Evolutionary conservation across 2,113 vertebrate genomes (phyloP), one percentile per base, ranked within the genome.

Genomic region (Poecilia latipinna): DNA sequence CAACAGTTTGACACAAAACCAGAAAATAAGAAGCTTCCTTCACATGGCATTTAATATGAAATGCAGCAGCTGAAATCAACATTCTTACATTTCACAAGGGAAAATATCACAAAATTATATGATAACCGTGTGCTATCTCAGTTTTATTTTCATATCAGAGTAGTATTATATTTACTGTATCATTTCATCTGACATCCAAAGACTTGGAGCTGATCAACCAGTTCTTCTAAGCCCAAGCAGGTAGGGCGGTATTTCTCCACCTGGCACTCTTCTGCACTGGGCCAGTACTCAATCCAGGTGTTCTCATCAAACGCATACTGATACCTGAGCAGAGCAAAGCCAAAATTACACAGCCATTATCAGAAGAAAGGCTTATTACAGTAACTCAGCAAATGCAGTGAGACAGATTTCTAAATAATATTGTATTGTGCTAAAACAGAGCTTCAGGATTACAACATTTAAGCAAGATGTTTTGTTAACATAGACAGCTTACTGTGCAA

Each of bases 231-330:
- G 15, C 87, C 84, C 26, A 35, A 15, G 67, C 87, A 89, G 42
- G 11, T 12, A 6, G 0, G 0, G 12, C 0, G 63, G 72, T 74
- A 12, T 3, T 63, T 1, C 0, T 1, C 4, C 35, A 8, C 68
- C 15, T 84, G 78, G 26, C 83, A 84, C 65, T 93, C 90, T 7
- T 17, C 10, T 1, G 1, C 0, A 42, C 82, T 84, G 6, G 92
- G 92, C 90, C 90, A 92, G 82, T 88, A 91, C 79, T 93, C 92
- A 11, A 93, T 80, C 92, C 92, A 93, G 0, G 86, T 90, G 37
- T 70, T 67, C 63, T 91, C 86, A 11, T 73, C 82, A 61, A 92
- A 70, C 29, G 85, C 71, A 57, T 93, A 93, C 61, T 82, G 74
- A 54, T 69, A 79, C 5, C 91, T 91, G 66, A 75, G 61, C 32